Base-by-base conservation (phyloP, 2,113 vertebrate genomes). In the Alosa alosa region DNA sequence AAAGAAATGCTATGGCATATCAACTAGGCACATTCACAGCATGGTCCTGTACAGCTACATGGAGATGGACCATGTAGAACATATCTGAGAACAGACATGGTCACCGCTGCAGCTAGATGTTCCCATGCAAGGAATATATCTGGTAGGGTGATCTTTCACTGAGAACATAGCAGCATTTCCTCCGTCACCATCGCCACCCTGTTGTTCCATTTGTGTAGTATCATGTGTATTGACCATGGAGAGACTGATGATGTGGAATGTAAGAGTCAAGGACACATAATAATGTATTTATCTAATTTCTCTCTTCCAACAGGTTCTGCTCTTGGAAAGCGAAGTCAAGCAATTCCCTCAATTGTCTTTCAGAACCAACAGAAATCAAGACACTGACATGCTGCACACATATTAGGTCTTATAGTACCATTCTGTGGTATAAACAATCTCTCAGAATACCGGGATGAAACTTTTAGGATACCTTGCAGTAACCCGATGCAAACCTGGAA, bases 381-480 rank as follows among this genome's bases (percentile, higher is more conserved):
- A 64, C 4, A 64, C 60, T 64, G 60, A 64, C 60, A n/a, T 64
- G 60, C 60, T 25, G 22, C 60, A 64, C 22, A n/a, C 60, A n/a
- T 64, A 64, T 9, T n/a, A n/a, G 22, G 25, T n/a, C 20, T 3
- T 88, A 88, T 60, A 41, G 86, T 22, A 87, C 64, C 6, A 52
- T 91, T 25, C 6, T 55, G 8, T 91, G 90, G 90, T 91, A 88
- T 55, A 57, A 85, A 36, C 81, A 39, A 52, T n/a, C n/a, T n/a
- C 81, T 47, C n/a, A 64, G 7, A 11, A 72, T 25, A 9, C 25
- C 36, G 64, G 25, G 36, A 3, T 72, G n/a, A 36, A 72, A 2
- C 9, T 13, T 10, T 72, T 72, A 25, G 64, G 64, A 72, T 72
- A 72, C 64, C 64, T 72, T 0, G 6, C 7, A 50, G 25, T 10